phyloP scores from a whole-genome alignment of 2,797 vertebrate species.

The Carapus acus region DNA sequence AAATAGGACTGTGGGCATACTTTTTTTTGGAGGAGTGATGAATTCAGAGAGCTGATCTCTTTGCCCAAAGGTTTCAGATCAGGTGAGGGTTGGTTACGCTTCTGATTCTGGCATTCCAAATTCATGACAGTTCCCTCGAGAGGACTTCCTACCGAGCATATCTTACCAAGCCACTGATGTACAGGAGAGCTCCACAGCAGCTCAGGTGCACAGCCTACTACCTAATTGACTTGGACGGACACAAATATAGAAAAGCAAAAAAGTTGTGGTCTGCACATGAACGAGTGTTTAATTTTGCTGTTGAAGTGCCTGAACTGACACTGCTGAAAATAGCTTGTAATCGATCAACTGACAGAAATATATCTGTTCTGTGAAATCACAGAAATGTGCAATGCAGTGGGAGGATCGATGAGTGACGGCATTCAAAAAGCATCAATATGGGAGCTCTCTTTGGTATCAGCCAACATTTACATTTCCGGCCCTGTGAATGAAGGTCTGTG shows the following conservation, averaged over 20 bases:
- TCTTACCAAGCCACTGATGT: slow-evolving; percentile 3
- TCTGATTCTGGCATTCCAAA: background rate
- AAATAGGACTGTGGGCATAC: slow-evolving; percentile 4
- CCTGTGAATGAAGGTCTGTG: slow-evolving; percentile 59
- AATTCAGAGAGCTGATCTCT: no score
- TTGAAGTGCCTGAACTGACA: slow-evolving; percentile 53
- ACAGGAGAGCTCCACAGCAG: slow-evolving; percentile 9
- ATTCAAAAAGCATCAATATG: slow-evolving; percentile 67
- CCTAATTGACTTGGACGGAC: no score
- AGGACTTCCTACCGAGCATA: no score
- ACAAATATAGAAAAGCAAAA: slow-evolving; percentile 2
- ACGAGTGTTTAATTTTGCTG: slow-evolving; percentile 60
- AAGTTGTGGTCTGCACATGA: slow-evolving; percentile 52
- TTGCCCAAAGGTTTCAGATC: no score
- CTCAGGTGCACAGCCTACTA: no score
- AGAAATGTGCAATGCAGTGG: slow-evolving; percentile 68
- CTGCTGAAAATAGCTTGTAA: slow-evolving; percentile 65
- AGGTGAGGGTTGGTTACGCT: background rate
- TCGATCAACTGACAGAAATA: slow-evolving; percentile 71
- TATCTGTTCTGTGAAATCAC: slow-evolving; percentile 70
- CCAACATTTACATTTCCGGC: slow-evolving; percentile 61
- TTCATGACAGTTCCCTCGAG: slow-evolving; percentile 17
- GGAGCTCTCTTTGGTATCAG: slow-evolving; percentile 64
- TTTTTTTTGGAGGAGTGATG: no score
- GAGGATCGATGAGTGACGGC: slow-evolving; percentile 64